These are phyloP conservation scores for Spermophilus dauricus DNA, from an alignment of 2,113 vertebrate species.

Conservation along the genomic window DNA sequence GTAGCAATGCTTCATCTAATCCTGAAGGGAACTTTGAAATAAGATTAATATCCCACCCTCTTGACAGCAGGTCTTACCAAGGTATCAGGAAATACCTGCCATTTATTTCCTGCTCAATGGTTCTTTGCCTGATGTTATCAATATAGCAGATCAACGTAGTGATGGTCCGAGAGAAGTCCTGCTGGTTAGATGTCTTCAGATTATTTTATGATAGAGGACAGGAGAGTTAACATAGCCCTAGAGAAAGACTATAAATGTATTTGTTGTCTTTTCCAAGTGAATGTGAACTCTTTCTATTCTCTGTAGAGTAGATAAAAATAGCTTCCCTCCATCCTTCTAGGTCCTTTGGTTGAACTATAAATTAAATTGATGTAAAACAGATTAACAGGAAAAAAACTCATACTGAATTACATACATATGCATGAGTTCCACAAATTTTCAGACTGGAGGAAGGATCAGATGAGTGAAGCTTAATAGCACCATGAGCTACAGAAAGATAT, in stretches of 20 bases:
- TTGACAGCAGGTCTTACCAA: not conserved
- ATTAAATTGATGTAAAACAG: not conserved
- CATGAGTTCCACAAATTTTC: not conserved
- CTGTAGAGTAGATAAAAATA: not conserved
- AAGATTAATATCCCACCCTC: not conserved
- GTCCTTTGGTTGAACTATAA: not conserved
- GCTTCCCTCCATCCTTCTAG: not conserved
- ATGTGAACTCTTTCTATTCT: not conserved
- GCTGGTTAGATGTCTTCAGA: not conserved
- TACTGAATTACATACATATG: not conserved
- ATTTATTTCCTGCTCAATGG: constrained; percentile 46
- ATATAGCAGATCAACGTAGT: not conserved
- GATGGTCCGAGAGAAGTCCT: not conserved
- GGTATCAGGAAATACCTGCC: not conserved
- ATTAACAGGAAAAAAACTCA: not conserved
- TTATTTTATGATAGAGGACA: not conserved
- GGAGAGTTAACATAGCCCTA: not conserved
- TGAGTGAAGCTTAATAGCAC: not conserved
- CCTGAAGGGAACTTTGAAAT: not conserved
- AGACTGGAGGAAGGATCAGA: not conserved
- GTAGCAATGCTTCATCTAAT: not conserved
- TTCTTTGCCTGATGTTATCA: constrained; percentile 4
- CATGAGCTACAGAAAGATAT: not conserved
- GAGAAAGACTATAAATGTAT: not conserved
- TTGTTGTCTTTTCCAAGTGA: not conserved